phyloP scores from a whole-genome alignment of 2,888 invertebrate species.

The Drymonia ruficornis region DNA sequence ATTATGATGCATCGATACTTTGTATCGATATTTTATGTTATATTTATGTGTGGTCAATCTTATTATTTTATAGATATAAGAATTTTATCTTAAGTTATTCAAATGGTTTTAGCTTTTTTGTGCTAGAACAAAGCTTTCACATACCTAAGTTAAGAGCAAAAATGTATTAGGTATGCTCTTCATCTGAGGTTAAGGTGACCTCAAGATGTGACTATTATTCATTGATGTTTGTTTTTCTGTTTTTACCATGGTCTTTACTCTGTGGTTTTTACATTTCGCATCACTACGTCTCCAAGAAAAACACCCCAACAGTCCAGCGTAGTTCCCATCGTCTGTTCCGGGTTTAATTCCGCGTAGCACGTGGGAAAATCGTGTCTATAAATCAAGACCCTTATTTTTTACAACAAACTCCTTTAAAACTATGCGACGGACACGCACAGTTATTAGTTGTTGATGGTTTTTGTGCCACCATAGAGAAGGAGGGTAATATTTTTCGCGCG shows the following conservation, averaged over 20 bases:
- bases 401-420: constrained; percentile 43
- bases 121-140: no score
- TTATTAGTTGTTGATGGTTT: constrained; percentile 41
- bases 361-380: constrained; percentile 78
- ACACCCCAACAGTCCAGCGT: constrained; percentile 51
- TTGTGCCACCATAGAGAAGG: constrained; percentile 7
- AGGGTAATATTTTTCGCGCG: constrained; percentile 6
- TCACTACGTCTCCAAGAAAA: constrained; percentile 56
- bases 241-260: not conserved
- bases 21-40: not conserved
- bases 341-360: constrained; percentile 78
- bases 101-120: no score
- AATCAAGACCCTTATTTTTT: constrained; percentile 62
- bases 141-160: no score
- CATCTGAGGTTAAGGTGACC: no score
- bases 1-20: not conserved
- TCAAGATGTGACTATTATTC: no score
- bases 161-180: no score
- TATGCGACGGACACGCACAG: constrained; percentile 31
- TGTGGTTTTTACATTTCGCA: constrained; percentile 19
- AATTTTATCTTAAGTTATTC: no score
- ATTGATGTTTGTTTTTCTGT: no score
- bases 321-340: constrained; percentile 78
- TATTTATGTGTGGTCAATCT: not conserved
- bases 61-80: no score